Conservation (phyloP, 2,888 invertebrate species). For the Andrena flavipes region DNA sequence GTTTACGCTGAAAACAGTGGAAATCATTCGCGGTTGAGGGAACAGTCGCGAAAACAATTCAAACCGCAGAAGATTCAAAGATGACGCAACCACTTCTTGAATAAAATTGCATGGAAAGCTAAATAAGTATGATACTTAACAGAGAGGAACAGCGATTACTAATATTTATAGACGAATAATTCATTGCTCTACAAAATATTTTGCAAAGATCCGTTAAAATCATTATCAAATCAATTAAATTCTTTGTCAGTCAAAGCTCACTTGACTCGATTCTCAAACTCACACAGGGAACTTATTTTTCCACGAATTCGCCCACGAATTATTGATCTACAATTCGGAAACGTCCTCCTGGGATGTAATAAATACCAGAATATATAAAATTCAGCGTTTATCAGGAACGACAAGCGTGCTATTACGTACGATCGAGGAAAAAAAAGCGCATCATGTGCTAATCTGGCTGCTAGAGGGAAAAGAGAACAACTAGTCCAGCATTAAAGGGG, state of each 20-base stretch:
- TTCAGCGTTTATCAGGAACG: neutral
- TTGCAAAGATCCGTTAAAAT: no score
- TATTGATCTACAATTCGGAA: no score
- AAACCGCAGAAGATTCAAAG: neutral
- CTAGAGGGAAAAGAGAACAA: slow-evolving; percentile 8
- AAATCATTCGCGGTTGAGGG: neutral
- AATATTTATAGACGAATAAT: no score
- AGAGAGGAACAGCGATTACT: no score
- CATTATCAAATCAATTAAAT: no score
- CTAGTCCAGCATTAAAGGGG: slow-evolving; percentile 34
- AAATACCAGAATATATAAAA: neutral
- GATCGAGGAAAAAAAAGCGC: neutral
- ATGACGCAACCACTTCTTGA: neutral
- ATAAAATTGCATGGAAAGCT: neutral
- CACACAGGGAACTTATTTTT: no score
- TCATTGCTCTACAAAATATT: no score
- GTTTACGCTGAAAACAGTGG: neutral
- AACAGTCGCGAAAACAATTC: neutral
- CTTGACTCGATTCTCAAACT: no score
- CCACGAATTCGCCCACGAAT: no score
- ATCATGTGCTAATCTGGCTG: slow-evolving; percentile 3
- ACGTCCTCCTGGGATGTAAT: no score
- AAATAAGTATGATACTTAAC: no score
- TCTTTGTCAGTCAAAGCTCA: no score
- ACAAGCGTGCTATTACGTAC: neutral